phyloP scores from a whole-genome alignment of 2,797 vertebrate species.

The Artibeus lituratus region DNA sequence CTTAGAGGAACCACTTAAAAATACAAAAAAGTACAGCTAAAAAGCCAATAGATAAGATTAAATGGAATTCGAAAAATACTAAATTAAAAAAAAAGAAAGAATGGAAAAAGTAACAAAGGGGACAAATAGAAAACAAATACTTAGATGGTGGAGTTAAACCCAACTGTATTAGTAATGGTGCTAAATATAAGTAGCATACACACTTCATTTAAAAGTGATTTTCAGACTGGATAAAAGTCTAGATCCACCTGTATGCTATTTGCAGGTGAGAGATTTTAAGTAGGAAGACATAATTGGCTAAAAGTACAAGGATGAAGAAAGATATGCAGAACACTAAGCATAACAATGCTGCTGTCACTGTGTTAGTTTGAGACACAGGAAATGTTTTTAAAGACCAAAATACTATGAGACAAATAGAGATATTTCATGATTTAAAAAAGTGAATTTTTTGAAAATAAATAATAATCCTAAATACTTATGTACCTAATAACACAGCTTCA shows the following conservation, averaged over 20 bases:
- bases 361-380: background rate
- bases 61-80: conserved; percentile 24
- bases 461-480: background rate
- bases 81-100: background rate
- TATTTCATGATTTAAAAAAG: conserved; percentile 8
- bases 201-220: background rate
- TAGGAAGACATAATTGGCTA: background rate
- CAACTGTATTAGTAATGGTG: background rate
- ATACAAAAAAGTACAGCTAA: background rate
- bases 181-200: background rate
- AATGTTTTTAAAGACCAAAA: background rate
- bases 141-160: background rate
- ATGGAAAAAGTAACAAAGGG: background rate
- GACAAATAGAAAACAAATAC: background rate
- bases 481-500: background rate
- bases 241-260: background rate
- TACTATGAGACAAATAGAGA: background rate
- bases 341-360: background rate
- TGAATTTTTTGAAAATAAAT: background rate
- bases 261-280: background rate
- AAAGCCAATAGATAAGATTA: background rate
- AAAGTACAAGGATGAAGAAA: background rate
- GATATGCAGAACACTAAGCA: background rate
- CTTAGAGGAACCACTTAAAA: background rate
- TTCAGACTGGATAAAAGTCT: background rate